phyloP scores from a whole-genome alignment of 2,888 invertebrate genomes.

The Candidula unifasciata region DNA sequence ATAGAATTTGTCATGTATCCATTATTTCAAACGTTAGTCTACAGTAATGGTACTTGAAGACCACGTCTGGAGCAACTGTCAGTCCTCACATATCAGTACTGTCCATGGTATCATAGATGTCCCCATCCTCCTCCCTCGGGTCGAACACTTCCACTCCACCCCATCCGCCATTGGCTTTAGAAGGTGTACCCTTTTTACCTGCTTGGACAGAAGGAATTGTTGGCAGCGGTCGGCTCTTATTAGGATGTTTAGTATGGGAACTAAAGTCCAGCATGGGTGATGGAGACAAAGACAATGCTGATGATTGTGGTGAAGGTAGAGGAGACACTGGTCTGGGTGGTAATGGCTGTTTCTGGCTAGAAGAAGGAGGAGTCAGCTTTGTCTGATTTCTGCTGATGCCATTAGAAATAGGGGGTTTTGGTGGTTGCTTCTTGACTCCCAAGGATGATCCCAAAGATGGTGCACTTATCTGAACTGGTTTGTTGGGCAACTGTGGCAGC shows the following conservation, averaged over 20 bases:
- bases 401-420: no score
- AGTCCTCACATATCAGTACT: constrained; percentile 37
- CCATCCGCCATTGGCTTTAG: not conserved
- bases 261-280: not conserved
- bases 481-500: not conserved
- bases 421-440: not conserved
- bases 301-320: not conserved
- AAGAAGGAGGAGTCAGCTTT: not conserved
- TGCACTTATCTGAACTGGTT: not conserved
- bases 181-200: not conserved
- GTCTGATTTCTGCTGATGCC: not conserved
- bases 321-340: not conserved
- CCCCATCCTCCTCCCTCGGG: constrained; percentile 43
- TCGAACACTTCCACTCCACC: constrained; percentile 26
- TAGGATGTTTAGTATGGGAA: not conserved
- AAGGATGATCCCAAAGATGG: not conserved
- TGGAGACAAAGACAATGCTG: constrained; percentile 15
- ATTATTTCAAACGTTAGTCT: not conserved
- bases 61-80: no score
- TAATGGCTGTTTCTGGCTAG: not conserved
- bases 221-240: constrained; percentile 42
- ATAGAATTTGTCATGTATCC: not conserved
- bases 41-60: no score
- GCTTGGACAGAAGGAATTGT: not conserved
- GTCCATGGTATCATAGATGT: constrained; percentile 44